phyloP scores from a whole-genome alignment of 2,797 vertebrate species.

The Picus viridis region DNA sequence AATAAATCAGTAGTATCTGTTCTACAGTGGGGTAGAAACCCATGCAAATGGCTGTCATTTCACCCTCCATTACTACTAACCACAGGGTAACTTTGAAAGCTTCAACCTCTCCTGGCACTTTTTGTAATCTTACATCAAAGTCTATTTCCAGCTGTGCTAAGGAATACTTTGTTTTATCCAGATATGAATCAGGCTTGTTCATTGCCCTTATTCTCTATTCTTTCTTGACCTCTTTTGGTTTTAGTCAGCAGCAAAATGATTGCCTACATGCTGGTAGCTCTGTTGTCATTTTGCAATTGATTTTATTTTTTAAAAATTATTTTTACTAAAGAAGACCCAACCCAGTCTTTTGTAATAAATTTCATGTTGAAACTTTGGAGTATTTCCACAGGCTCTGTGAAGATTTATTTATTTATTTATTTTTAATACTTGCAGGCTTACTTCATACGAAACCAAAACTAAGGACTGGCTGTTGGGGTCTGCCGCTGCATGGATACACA shows the following conservation, averaged over 20 bases:
- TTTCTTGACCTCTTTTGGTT: conserved; percentile 55
- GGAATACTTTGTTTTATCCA: conserved; percentile 53
- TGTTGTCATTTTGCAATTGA: conserved; percentile 42
- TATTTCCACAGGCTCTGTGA: neutral
- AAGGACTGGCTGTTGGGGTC: neutral
- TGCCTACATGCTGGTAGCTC: conserved; percentile 15
- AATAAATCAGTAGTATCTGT: neutral
- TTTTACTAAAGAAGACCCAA: neutral
- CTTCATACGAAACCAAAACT: neutral
- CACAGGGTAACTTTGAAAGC: conserved; percentile 3
- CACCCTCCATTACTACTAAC: neutral
- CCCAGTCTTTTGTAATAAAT: neutral
- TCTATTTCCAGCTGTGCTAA: conserved; percentile 53
- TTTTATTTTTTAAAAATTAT: neutral
- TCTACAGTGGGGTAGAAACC: neutral
- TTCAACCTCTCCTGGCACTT: neutral
- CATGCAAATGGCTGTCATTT: neutral
- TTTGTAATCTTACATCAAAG: conserved; percentile 52
- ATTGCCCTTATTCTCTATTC: conserved; percentile 41
- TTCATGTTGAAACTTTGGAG: neutral
- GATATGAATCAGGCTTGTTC: conserved; percentile 47
- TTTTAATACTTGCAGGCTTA: neutral
- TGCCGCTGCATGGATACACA: neutral
- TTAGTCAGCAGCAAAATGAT: conserved; percentile 43
- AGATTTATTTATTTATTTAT: neutral